These are phyloP conservation scores for Liparis tanakae DNA, from an alignment of 2,797 vertebrate species.

Conservation along the genomic window DNA sequence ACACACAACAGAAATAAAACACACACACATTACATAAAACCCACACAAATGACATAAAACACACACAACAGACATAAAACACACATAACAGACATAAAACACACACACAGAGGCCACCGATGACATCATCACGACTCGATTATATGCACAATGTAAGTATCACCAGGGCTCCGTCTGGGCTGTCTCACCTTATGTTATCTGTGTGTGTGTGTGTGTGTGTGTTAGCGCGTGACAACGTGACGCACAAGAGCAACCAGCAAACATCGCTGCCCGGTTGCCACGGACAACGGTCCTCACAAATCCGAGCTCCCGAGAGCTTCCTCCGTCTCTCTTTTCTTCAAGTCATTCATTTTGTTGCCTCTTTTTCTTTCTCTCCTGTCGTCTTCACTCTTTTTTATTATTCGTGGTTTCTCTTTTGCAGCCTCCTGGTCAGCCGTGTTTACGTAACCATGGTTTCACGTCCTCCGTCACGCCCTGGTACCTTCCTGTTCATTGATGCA, in stretches of 20 bases:
- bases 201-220: constrained; percentile 14
- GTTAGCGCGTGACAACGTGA: constrained; percentile 45
- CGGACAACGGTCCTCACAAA: constrained; percentile 48
- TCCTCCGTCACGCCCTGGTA: background rate
- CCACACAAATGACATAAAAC: background rate
- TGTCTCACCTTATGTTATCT: constrained; percentile 10
- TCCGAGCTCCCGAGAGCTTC: constrained; percentile 43
- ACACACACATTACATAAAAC: no score
- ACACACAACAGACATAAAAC: constrained; percentile 14
- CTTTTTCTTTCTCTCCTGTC: background rate
- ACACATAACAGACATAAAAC: constrained; percentile 18
- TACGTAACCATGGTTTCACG: no score
- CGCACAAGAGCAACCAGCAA: constrained; percentile 30
- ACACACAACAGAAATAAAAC: no score
- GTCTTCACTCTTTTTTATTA: background rate
- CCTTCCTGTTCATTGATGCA: background rate
- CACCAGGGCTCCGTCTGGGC: background rate
- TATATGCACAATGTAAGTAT: constrained; percentile 35
- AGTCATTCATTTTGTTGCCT: background rate
- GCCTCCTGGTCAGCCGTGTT: background rate
- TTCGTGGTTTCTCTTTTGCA: background rate
- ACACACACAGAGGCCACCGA: constrained; percentile 11
- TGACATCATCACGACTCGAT: constrained; percentile 20
- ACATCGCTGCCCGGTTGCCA: constrained; percentile 58
- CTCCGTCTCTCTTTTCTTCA: constrained; percentile 19